These are phyloP conservation scores for Melinaea marsaeus DNA, from an alignment of 2,888 invertebrate species.

Conservation along the genomic window DNA sequence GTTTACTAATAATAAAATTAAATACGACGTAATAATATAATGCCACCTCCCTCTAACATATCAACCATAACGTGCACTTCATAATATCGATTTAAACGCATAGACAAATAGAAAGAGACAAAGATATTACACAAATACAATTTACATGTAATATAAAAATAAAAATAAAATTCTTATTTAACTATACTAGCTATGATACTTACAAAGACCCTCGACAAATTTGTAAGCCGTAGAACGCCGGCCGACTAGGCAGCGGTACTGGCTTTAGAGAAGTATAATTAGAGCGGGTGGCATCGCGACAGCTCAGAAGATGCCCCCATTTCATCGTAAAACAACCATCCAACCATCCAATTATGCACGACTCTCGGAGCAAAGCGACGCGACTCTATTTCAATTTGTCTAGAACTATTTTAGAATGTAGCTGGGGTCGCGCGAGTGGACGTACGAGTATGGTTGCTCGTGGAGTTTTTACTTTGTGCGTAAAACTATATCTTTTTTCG, in stretches of 20 bases:
- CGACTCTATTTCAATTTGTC: slow-evolving; percentile 26
- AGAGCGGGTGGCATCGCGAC: slow-evolving; percentile 53
- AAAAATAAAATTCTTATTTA: slow-evolving; percentile 11
- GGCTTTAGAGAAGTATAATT: slow-evolving; percentile 53
- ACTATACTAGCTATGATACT: slow-evolving; percentile 23
- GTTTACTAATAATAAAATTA: slow-evolving; percentile 6
- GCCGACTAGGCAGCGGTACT: slow-evolving; percentile 40
- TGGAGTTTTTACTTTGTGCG: slow-evolving; percentile 28
- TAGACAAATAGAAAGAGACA: slow-evolving; percentile 25
- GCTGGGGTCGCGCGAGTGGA: slow-evolving; percentile 33
- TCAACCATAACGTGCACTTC: slow-evolving; percentile 18
- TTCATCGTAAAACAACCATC: slow-evolving; percentile 43
- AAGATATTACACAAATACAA: slow-evolving; percentile 13
- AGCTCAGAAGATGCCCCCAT: slow-evolving; percentile 54
- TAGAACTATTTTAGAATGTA: slow-evolving; percentile 28
- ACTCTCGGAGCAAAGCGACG: slow-evolving; percentile 22
- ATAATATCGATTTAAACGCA: slow-evolving; percentile 27
- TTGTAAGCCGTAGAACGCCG: slow-evolving; percentile 30
- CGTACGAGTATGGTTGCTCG: slow-evolving; percentile 26
- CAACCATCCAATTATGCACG: slow-evolving; percentile 37
- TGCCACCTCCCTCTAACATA: slow-evolving; percentile 22
- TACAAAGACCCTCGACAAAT: slow-evolving; percentile 23
- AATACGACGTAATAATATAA: slow-evolving; percentile 12
- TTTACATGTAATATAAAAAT: slow-evolving; percentile 10
- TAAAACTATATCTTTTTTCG: slow-evolving; percentile 24